Evolutionary conservation across 2,888 invertebrate genomes (phyloP), one percentile per base, ranked within the genome.

Genomic region (Volucella inanis): DNA sequence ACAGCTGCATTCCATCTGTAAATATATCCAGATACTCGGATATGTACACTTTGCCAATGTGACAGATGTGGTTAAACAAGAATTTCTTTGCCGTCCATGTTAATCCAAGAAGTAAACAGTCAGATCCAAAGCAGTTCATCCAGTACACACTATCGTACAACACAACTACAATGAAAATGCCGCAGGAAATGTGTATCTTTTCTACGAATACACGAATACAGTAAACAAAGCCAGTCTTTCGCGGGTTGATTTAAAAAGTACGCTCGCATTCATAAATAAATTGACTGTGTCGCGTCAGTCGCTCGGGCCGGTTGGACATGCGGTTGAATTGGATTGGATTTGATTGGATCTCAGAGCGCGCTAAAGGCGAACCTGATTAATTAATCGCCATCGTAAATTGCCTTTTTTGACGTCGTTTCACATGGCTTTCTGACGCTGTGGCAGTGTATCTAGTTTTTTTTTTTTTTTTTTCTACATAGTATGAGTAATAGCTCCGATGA

Each of bases 301-400:
- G 31, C 31, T 31, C 31, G 6, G 31, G 31, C 31, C 31, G 31
- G 31, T 31, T 31, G 31, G 31, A 31, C 31, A 31, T 31, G 4
- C 6, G 31, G 31, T 31, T 31, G 31, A 31, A 31, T 31, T 31
- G 31, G 31, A 31, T 31, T 31, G 39, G 45, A 45, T 11, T 8
- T 12, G 31, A 31, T 31, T 31, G 39, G 45, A 45, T 11, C 45
- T 12, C 70, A 41, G 54, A 62, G 49, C 68, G 59, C 39, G 14
- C 18, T 14, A 38, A 55, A 55, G 54, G 18, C 31, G 57, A 41
- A 47, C 67, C 57, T 57, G 59, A 64, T 68, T 83, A 55, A 78
- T 78, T 82, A 82, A 82, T 82, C 62, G 59, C 15, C 14, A 77
- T 57, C 67, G 82, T 68, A 78, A 78, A 83, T 78, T 83, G 82